Evolutionary conservation across 2,888 invertebrate species (phyloP).

Genomic region (Sarcophaga rosellei): DNA sequence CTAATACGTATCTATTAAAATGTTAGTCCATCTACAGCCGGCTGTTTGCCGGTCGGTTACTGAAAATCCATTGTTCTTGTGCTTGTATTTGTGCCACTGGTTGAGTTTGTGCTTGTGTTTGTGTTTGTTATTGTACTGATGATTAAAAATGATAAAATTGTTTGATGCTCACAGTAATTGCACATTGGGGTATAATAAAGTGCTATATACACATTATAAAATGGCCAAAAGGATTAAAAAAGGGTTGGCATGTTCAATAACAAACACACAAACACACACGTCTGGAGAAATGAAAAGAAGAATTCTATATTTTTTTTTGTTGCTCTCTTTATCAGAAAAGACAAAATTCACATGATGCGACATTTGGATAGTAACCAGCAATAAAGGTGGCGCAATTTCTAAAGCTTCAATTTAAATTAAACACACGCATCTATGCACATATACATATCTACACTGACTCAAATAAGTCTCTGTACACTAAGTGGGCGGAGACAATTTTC

Average conservation of each 20-base stretch:
- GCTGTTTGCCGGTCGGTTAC: not conserved
- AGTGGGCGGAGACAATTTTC: too few species aligned
- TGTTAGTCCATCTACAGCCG: too few species aligned
- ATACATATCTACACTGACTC: slow-evolving; percentile 14
- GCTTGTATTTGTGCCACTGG: slow-evolving; percentile 1
- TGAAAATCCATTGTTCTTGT: slow-evolving; percentile 23
- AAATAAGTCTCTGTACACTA: too few species aligned
- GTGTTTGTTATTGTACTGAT: slow-evolving; percentile 71
- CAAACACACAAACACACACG: not conserved
- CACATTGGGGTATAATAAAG: slow-evolving; percentile 79
- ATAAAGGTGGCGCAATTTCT: slow-evolving; percentile 62
- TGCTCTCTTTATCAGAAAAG: not conserved
- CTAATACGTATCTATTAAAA: too few species aligned
- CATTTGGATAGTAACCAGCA: not conserved
- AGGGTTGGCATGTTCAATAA: slow-evolving; percentile 61
- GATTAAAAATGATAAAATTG: slow-evolving; percentile 81
- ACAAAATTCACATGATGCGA: not conserved
- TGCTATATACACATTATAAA: slow-evolving; percentile 81
- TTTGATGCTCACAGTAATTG: slow-evolving; percentile 77
- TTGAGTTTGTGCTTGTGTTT: slow-evolving; percentile 1
- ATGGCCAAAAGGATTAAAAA: slow-evolving; percentile 77
- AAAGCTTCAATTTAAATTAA: slow-evolving; percentile 48
- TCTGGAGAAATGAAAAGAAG: slow-evolving; percentile 28
- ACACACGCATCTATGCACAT: slow-evolving; percentile 13
- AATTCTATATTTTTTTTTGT: not conserved